Base-by-base conservation (phyloP, 2,888 invertebrate genomes). In the Agyllia agylla region DNA sequence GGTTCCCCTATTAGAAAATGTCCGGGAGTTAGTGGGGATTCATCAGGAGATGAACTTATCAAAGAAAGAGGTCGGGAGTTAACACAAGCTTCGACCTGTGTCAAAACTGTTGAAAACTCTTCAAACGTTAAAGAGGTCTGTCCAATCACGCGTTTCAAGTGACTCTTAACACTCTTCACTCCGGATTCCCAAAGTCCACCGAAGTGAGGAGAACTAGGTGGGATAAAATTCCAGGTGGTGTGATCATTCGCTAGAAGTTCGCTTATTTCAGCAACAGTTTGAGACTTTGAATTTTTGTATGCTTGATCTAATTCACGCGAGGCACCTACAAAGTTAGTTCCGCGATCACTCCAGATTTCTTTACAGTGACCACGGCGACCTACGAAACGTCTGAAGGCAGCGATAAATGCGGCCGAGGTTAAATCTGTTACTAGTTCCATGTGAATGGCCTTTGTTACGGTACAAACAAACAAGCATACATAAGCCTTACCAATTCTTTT, bases 141-240 rank as follows among this genome's bases (percentile, higher is more conserved):
- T 9, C 64, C 64, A 20, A 64, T 9, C 24, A 64, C 64, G 9
- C 91, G 87, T 86, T 89, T 90, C 0, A 93, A 24, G 49, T 93
- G 90, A 24, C 86, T 75, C n/a, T 92, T 92, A 11, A 90, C 42
- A 17, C 38, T 33, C 78, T 91, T 91, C 13, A 92, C 88, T 31
- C 92, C 92, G 8, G 92, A 84, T 57, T 92, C 90, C 90, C 90
- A 92, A 20, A 93, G 27, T 0, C 93, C 91, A 13, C 91, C 92
- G 38, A 90, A 92, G 49, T 93, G 91, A 2, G 93, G 92, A 38
- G 90, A 78, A 15, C 77, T 8, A 24, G 88, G 92, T 5, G 92
- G 92, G 30, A 89, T 92, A 57, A 92, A 92, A 31, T 89, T 80
- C 92, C 91, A 92, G 0, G 35, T 24, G 0, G 91, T 90, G 8